Conservation (phyloP, 1,140 invertebrate species). For the Ctenoplectra terminalis region DNA sequence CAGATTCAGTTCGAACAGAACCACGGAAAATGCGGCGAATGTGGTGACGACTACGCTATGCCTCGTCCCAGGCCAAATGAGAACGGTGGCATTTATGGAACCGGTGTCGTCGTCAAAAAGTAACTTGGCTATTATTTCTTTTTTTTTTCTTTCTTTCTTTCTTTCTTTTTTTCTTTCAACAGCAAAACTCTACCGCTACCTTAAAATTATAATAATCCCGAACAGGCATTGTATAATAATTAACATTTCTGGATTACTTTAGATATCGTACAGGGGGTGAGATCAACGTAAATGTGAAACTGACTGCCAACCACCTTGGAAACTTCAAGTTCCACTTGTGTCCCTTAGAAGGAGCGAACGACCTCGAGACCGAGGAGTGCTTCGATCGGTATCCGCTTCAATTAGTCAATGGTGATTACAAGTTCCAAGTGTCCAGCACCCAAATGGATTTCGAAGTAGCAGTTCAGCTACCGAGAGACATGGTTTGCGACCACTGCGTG, state of each 20-base stretch:
- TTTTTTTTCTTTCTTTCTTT: too few species aligned
- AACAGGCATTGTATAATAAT: too few species aligned
- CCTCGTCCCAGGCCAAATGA: conserved; percentile 83
- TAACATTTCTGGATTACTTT: too few species aligned
- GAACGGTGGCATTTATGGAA: conserved; percentile 83
- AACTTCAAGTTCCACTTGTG: conserved; percentile 85
- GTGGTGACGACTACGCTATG: conserved; percentile 77
- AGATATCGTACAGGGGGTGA: conserved; percentile 72
- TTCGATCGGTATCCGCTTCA: conserved; percentile 85
- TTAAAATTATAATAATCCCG: too few species aligned
- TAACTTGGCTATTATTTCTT: conserved; percentile 32
- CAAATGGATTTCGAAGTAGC: conserved; percentile 60
- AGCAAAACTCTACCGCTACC: too few species aligned
- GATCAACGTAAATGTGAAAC: conserved; percentile 76
- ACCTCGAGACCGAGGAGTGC: conserved; percentile 86
- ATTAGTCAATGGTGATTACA: conserved; percentile 80
- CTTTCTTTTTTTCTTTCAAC: too few species aligned
- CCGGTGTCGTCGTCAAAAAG: conserved; percentile 78
- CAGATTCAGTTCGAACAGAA: conserved; percentile 59
- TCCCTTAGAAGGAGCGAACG: conserved; percentile 74
- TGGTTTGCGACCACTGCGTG: conserved; percentile 87
- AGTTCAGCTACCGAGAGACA: conserved; percentile 82
- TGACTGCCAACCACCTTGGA: conserved; percentile 87
- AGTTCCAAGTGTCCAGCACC: conserved; percentile 15
- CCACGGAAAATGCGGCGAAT: conserved; percentile 77